Conservation (phyloP, 2,888 invertebrate species). For the Empis livida region DNA sequence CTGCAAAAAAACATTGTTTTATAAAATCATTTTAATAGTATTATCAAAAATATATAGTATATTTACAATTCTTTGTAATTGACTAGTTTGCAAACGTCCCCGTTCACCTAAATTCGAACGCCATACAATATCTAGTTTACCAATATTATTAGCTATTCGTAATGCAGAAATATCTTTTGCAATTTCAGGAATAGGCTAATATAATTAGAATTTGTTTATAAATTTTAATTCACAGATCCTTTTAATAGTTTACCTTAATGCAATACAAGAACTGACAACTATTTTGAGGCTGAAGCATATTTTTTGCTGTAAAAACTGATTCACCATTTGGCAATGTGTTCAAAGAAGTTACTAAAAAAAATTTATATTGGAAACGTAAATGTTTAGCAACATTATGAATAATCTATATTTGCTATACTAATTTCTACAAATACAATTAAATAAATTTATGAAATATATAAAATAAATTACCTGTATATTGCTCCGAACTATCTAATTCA, state of each 20-base stretch:
- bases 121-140: slow-evolving; percentile 97
- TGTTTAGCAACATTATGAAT: too few relatives aligned
- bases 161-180: slow-evolving; percentile 64
- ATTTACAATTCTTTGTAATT: slow-evolving; percentile 70
- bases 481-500: slow-evolving; percentile 78
- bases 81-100: slow-evolving; percentile 93
- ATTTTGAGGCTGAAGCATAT: slow-evolving; percentile 75
- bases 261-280: slow-evolving; percentile 93
- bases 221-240: too few relatives aligned
- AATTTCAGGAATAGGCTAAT: slow-evolving; percentile 56
- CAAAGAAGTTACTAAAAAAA: slow-evolving; percentile 47
- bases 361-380: too few relatives aligned
- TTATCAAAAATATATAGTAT: background rate
- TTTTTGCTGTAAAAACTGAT: slow-evolving; percentile 67
- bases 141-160: slow-evolving; percentile 76
- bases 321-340: slow-evolving; percentile 52
- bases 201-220: too few relatives aligned
- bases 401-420: too few relatives aligned
- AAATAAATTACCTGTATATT: slow-evolving; percentile 66
- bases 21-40: background rate
- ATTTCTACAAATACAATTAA: too few relatives aligned
- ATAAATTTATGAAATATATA: background rate
- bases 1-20: slow-evolving; percentile 41
- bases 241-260: slow-evolving; percentile 43
- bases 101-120: slow-evolving; percentile 91